Base-by-base conservation (phyloP, 2,888 invertebrate genomes). In the Formica aserva region DNA sequence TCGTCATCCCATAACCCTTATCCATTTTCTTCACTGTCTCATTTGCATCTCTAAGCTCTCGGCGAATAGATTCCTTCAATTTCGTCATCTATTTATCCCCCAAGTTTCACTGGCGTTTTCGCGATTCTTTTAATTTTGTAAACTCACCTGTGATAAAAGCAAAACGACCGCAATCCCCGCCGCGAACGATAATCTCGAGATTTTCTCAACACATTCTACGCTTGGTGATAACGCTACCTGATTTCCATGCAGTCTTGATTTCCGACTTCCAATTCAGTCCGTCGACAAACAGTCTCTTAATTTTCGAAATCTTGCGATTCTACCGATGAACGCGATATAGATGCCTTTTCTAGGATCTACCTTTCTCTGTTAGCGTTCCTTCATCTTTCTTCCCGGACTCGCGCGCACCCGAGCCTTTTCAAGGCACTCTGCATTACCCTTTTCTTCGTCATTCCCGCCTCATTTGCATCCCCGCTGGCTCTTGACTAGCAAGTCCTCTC, bases 401-500 rank as follows among this genome's bases (percentile, higher is more conserved):
- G 45, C 57, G 45, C 15, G 60, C 78, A 29, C n/a, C 74, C 55
- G 29, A 71, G 52, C 15, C 71, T 55, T 80, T 62, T 66, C 77
- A 76, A 62, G 32, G 52, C 74, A 35, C 45, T 65, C 63, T 62
- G 63, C 66, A 57, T 81, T 38, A 35, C 52, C 77, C 52, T 67
- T 62, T 67, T 66, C 48, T 65, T 57, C 57, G 66, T 62, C 69
- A 65, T 76, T 76, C 69, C 62, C 74, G 66, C 80, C 86, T 87
- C 84, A 89, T 90, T 89, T 89, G 72, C 89, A 90, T 87, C 72
- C 75, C 85, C 80, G 84, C 62, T 52, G 48, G 66, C 22, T 82
- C 75, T 62, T 41, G 82, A 71, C 52, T 65, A 62, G 74, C 22
- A 11, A 74, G 45, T 55, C 67, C 60, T 78, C 69, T 80, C 74